Percentiles rank a stretch among this genome's conserved stretches.
Conservation (phyloP, 2,113 vertebrate species). For the Archocentrus centrarchus region DNA sequence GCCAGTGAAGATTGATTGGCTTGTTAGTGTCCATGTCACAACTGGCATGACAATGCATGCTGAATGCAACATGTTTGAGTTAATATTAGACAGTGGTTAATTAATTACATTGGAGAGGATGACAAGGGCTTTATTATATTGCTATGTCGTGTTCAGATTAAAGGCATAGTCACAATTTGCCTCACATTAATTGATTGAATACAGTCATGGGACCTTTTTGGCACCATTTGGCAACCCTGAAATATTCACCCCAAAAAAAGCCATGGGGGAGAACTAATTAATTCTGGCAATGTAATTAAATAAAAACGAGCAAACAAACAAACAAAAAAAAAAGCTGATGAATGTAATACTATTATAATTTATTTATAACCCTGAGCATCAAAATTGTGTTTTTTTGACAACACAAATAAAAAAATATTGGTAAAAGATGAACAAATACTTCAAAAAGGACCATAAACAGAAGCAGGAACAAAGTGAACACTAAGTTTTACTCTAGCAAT, state of each 20-base stretch:
- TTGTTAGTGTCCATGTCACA: constrained; percentile 6
- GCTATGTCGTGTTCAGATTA: neutral
- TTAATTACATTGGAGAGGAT: neutral
- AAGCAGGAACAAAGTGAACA: neutral
- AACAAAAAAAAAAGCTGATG: neutral
- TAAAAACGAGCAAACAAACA: too few species aligned
- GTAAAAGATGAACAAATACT: neutral
- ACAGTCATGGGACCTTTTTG: neutral
- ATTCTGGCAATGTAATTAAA: neutral
- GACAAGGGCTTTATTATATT: neutral
- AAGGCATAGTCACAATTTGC: neutral
- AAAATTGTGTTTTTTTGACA: neutral
- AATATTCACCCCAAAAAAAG: neutral
- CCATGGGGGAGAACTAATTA: neutral
- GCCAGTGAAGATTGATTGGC: neutral
- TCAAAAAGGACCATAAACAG: neutral
- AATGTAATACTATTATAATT: neutral
- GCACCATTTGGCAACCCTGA: neutral
- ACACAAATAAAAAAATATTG: neutral
- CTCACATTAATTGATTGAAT: neutral
- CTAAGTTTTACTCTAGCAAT: neutral
- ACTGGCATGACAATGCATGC: neutral
- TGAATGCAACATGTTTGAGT: neutral
- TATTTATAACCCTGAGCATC: neutral
- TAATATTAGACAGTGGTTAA: neutral